These are phyloP conservation scores for Anaspis maculata DNA, from an alignment of 2,888 invertebrate genomes.

Conservation along the genomic window DNA sequence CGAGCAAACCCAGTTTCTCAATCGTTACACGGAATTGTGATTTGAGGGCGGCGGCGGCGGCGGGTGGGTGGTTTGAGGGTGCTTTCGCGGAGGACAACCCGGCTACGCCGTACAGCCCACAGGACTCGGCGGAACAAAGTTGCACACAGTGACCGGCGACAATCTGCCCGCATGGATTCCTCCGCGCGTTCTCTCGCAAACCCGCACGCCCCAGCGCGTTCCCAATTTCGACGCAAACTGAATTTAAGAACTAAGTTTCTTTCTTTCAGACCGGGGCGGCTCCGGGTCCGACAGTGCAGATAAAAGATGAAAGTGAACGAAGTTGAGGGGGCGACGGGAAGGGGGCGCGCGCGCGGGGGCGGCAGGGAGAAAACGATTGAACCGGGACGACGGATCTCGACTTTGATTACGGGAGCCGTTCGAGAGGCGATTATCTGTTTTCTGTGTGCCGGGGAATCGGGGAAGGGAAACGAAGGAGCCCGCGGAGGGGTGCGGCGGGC, in stretches of 20 bases:
- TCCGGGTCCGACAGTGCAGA: constrained; percentile 21
- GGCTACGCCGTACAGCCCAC: too few species aligned
- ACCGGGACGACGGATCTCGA: constrained; percentile 19
- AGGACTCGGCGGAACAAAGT: too few species aligned
- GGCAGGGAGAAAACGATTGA: constrained; percentile 15
- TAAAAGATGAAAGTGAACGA: constrained; percentile 28
- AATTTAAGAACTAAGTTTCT: constrained; percentile 39
- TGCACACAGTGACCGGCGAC: constrained; percentile 28
- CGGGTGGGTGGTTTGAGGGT: too few species aligned
- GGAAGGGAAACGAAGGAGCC: too few species aligned
- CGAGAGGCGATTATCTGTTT: constrained; percentile 29
- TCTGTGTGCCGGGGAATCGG: too few species aligned
- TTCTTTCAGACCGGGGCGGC: constrained; percentile 19
- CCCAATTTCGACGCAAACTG: constrained; percentile 37
- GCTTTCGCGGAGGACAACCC: too few species aligned
- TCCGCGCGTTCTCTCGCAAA: constrained; percentile 21
- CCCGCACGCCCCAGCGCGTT: constrained; percentile 32
- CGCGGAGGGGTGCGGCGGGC: too few species aligned
- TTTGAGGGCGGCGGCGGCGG: too few species aligned
- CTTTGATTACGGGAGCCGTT: constrained; percentile 31
- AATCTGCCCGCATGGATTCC: constrained; percentile 33
- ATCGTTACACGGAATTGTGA: too few species aligned
- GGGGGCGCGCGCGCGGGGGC: neutral
- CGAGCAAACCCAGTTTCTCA: too few species aligned
- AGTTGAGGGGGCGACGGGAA: constrained; percentile 19